These are phyloP conservation scores for Ceratotherium simum DNA, from an alignment of 2,113 vertebrate genomes.

Conservation along the genomic window DNA sequence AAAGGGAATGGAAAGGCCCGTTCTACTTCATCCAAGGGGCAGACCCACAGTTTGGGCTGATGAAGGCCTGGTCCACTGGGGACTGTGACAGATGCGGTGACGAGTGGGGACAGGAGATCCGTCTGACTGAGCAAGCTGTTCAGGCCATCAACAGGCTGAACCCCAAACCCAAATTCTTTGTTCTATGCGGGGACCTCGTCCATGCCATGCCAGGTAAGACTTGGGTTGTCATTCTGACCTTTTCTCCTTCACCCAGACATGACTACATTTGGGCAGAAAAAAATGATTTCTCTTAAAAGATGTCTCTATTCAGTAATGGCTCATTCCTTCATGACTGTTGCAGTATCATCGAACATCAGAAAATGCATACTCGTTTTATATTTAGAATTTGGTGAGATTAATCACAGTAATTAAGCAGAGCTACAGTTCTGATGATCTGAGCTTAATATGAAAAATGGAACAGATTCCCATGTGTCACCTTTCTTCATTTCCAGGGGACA, in stretches of 20 bases:
- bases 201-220: conserved; percentile 96
- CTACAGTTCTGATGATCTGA: conserved; percentile 5
- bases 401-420: conserved; percentile 64
- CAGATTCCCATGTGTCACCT: not conserved
- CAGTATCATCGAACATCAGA: not conserved
- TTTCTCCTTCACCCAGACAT: not conserved
- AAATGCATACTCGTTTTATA: conserved; percentile 3
- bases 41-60: conserved; percentile 97
- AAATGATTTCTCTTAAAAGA: not conserved
- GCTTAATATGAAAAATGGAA: conserved; percentile 48
- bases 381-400: conserved; percentile 56
- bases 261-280: not conserved
- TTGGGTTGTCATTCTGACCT: fast-evolving
- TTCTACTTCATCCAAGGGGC: conserved; percentile 97
- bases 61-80: conserved; percentile 94
- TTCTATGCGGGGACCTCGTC: conserved; percentile 95
- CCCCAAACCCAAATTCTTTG: conserved; percentile 94
- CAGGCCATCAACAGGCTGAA: conserved; percentile 91
- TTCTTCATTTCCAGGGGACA: conserved; percentile 14
- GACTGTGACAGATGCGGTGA: conserved; percentile 91
- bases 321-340: not conserved
- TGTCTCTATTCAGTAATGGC: not conserved
- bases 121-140: conserved; percentile 92
- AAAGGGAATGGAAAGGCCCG: conserved; percentile 92
- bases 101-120: conserved; percentile 94